A percentile compares a stretch with the other conserved stretches of the same genome.
Conservation (phyloP, 2,888 invertebrate species). For the Anthrax anthrax region DNA sequence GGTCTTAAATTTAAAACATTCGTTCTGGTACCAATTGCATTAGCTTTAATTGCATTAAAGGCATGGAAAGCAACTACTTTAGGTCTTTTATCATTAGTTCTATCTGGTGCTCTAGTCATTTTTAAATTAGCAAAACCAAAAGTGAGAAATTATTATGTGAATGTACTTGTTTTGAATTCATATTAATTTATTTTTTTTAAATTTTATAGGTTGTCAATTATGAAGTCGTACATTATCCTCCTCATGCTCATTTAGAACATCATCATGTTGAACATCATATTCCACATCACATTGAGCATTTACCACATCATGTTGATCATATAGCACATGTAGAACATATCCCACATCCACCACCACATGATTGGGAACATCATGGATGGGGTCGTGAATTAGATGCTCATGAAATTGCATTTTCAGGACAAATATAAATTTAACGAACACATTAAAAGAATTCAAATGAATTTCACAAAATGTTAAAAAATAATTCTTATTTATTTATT, state of each 20-base stretch:
- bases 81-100: conserved; percentile 66
- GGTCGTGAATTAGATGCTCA: conserved; percentile 41
- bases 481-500: not conserved
- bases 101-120: conserved; percentile 72
- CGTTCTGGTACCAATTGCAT: conserved; percentile 63
- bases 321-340: conserved; percentile 21
- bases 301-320: conserved; percentile 42
- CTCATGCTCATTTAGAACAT: conserved; percentile 44
- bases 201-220: conserved; percentile 62
- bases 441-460: no score
- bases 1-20: conserved; percentile 78
- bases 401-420: conserved; percentile 30
- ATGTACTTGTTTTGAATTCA: conserved; percentile 4
- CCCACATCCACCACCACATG: conserved; percentile 22
- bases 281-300: conserved; percentile 17
- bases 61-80: conserved; percentile 82
- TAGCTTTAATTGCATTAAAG: conserved; percentile 71
- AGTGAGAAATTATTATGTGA: conserved; percentile 26
- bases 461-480: not conserved
- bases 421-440: conserved; percentile 10
- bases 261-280: conserved; percentile 37
- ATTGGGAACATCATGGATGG: conserved; percentile 46
- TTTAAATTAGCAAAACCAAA: conserved; percentile 80
- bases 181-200: conserved; percentile 8
- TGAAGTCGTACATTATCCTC: conserved; percentile 72